Percentiles rank a stretch among this genome's conserved stretches.
Evolutionary conservation across 2,797 vertebrate genomes (phyloP).

Genomic region (Cyclopterus lumpus): DNA sequence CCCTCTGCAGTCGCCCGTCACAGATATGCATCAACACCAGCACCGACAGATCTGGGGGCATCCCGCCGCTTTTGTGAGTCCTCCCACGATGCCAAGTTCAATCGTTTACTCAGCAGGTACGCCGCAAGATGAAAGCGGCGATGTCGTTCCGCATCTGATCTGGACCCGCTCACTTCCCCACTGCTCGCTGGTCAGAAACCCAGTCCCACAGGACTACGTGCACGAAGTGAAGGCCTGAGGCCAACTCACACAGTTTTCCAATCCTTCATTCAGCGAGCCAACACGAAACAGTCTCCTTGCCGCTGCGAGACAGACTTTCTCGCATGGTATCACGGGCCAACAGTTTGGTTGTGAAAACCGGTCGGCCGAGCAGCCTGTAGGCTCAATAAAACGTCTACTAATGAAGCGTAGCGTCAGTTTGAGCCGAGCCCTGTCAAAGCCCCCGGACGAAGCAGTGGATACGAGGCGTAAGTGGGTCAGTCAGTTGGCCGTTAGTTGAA

Average conservation of each 20-base stretch:
- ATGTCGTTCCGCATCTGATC: conserved; percentile 41
- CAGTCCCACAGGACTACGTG: conserved; percentile 32
- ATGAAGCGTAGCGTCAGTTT: conserved; percentile 47
- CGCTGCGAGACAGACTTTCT: conserved; percentile 54
- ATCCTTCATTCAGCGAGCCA: conserved; percentile 36
- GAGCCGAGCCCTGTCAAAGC: conserved; percentile 35
- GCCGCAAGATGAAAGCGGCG: conserved; percentile 47
- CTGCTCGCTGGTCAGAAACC: conserved; percentile 30
- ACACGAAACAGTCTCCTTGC: conserved; percentile 43
- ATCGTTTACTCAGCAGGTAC: conserved; percentile 48
- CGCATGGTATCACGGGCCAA: conserved; percentile 29
- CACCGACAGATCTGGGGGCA: conserved; percentile 23
- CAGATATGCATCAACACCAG: conserved; percentile 53
- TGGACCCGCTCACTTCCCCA: conserved; percentile 53
- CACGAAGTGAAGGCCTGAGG: conserved; percentile 31
- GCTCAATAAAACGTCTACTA: conserved; percentile 49
- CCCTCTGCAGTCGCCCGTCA: conserved; percentile 13
- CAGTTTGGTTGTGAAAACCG: conserved; percentile 50
- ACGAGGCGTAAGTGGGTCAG: conserved; percentile 66
- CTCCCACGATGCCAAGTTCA: conserved; percentile 30
- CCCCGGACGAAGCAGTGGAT: conserved; percentile 29
- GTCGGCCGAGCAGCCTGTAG: conserved; percentile 23
- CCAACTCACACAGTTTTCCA: conserved; percentile 54
- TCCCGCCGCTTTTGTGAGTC: conserved; percentile 36
- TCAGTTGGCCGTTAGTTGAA: conserved; percentile 53